Evolutionary conservation across 2,888 invertebrate species (phyloP), one percentile per base, ranked within the genome.

Genomic region (Nyleta sp.): DNA sequence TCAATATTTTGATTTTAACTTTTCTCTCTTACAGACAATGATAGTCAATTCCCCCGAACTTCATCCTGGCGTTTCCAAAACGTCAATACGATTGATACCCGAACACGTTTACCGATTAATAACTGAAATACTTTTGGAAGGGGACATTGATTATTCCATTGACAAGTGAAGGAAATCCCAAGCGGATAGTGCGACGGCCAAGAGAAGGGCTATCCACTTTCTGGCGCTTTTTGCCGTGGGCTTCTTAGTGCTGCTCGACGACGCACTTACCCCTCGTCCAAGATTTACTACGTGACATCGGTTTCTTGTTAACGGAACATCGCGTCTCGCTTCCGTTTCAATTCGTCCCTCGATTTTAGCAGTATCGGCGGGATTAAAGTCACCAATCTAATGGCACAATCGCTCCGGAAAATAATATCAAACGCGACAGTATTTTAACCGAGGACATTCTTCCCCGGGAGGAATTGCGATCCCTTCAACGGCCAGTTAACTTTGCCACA

Each of bases 301-400:
- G 83, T 87, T 87, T 86, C 87, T 87, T 87, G 86, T 87, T 87
- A 87, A 84, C 84, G 82, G 80, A 84, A 85, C 85, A 84, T 84
- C 83, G 83, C 68, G 75, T 73, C 78, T 60, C 67, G 65, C 65
- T 77, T 65, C 78, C 80, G 74, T 77, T 76, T 65, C 82, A 78
- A 79, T 82, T 81, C 73, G 55, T 80, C 80, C 78, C 78, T 70
- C 53, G 55, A 74, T 67, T 67, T 65, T 57, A 50, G 68, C 57
- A 28, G 57, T 20, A 68, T 46, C 31, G 57, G 44, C 67, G 48
- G 22, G 67, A 68, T 57, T 68, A 68, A 68, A 68, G 48, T 57
- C 48, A 57, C 55, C 67, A 55, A 68, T 68, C 57, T 55, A 55
- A 48, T 48, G 55, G 17, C 13, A 57, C 67, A 38, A 68, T 68